phyloP scores from a whole-genome alignment of 2,113 vertebrate genomes.

The Tyto alba region DNA sequence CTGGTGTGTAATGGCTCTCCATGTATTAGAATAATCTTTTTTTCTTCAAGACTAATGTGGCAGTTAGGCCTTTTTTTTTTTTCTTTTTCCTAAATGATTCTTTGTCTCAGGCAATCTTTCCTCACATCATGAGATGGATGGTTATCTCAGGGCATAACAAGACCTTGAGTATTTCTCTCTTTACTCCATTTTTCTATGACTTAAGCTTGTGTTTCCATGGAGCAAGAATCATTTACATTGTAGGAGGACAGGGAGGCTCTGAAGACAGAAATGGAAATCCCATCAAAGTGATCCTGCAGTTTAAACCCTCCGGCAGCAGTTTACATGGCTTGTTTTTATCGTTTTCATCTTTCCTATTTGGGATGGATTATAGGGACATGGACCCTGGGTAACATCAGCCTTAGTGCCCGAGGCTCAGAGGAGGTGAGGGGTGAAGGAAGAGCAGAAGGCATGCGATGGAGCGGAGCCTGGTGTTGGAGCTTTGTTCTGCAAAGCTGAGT shows the following conservation, averaged over 20 bases:
- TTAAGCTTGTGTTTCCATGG: not conserved
- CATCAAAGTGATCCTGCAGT: not conserved
- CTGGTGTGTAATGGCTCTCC: conserved; percentile 15
- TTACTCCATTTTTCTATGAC: not conserved
- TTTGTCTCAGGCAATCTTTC: conserved; percentile 41
- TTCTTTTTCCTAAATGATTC: not conserved
- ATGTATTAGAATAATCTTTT: conserved; percentile 32
- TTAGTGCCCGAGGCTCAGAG: not conserved
- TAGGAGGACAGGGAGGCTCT: not conserved
- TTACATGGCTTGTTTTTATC: not conserved
- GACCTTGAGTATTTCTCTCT: conserved; percentile 39
- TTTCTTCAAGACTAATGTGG: conserved; percentile 40
- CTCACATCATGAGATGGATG: conserved; percentile 30
- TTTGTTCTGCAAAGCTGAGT: not conserved
- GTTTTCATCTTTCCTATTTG: not conserved
- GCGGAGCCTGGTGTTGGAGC: not conserved
- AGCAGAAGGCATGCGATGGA: not conserved
- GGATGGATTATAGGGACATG: not conserved
- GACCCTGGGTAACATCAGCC: not conserved
- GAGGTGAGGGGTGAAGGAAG: not conserved
- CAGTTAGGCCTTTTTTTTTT: not conserved
- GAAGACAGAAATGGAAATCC: conserved; percentile 27
- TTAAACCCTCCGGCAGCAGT: not conserved
- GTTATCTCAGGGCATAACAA: conserved; percentile 36
- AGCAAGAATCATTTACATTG: not conserved